A percentile compares a stretch with the other conserved stretches of the same genome.
Conservation (phyloP, 2,888 invertebrate species). For the Perizoma flavofasciatum region DNA sequence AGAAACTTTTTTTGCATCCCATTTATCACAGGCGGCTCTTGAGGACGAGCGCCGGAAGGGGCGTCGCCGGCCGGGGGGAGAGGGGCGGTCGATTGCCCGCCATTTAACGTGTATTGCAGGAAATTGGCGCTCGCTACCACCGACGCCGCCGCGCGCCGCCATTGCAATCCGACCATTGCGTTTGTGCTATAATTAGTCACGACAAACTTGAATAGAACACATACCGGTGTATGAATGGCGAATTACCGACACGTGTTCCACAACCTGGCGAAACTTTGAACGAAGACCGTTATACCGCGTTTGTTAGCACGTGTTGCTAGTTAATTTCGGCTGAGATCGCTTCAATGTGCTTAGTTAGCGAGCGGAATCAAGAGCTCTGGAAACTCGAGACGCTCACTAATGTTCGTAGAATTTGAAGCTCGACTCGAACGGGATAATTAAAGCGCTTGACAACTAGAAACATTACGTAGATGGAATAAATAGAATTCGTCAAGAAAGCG, state of each 20-base stretch:
- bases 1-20: conserved; percentile 43
- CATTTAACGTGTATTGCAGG: conserved; percentile 65
- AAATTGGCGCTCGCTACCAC: conserved; percentile 57
- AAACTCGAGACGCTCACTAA: conserved; percentile 25
- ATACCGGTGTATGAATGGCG: conserved; percentile 38
- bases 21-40: conserved; percentile 41
- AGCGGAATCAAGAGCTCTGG: conserved; percentile 33
- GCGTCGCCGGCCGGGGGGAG: conserved; percentile 33
- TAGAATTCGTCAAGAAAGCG: conserved; percentile 17
- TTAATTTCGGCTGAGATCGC: conserved; percentile 31
- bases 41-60: conserved; percentile 42
- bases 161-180: conserved; percentile 49
- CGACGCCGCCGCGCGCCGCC: conserved; percentile 41
- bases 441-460: conserved; percentile 33
- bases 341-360: conserved; percentile 36
- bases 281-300: conserved; percentile 29
- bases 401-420: conserved; percentile 20
- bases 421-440: conserved; percentile 29
- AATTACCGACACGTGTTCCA: conserved; percentile 40
- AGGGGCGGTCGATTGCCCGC: conserved; percentile 54
- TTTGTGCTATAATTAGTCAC: conserved; percentile 58
- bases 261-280: conserved; percentile 31
- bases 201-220: conserved; percentile 44
- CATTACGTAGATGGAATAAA: conserved; percentile 34
- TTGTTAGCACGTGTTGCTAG: conserved; percentile 36